A percentile compares a stretch with the other conserved stretches of the same genome.
Evolutionary conservation across 1,140 invertebrate genomes (phyloP).

Genomic region (Coelopa frigida): DNA sequence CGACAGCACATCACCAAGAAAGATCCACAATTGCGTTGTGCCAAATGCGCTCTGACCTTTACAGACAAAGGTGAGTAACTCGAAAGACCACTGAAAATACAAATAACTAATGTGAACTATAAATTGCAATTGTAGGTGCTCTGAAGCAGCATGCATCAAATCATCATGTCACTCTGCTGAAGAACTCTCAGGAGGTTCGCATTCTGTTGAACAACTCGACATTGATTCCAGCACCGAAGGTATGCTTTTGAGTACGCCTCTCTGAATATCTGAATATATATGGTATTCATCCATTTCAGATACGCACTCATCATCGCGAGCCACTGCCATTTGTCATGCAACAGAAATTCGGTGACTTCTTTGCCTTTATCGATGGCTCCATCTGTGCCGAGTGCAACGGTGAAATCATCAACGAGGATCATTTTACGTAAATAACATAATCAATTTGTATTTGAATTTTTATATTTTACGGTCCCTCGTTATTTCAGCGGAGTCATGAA

Average conservation of each 20-base stretch:
- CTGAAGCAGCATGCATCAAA: constrained; percentile 50
- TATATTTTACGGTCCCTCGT: background rate
- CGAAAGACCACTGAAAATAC: too few species aligned
- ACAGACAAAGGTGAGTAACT: constrained; percentile 29
- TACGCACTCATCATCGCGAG: constrained; percentile 38
- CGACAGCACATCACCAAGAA: constrained; percentile 29
- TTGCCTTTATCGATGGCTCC: constrained; percentile 30
- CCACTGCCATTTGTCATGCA: constrained; percentile 27
- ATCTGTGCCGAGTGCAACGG: constrained; percentile 38
- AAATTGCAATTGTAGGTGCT: constrained; percentile 43
- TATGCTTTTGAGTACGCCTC: background rate
- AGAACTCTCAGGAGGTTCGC: constrained; percentile 28
- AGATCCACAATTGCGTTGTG: constrained; percentile 25
- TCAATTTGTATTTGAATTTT: background rate
- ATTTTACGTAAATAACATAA: constrained; percentile 30
- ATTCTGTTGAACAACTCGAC: constrained; percentile 33
- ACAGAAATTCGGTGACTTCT: constrained; percentile 31
- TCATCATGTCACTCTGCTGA: constrained; percentile 44
- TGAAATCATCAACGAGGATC: constrained; percentile 32
- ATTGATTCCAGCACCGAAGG: constrained; percentile 33
- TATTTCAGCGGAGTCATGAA: constrained; percentile 57
- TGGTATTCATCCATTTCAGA: constrained; percentile 3
- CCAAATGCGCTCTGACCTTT: constrained; percentile 37
- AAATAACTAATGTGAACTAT: background rate
- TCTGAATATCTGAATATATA: background rate